phyloP scores from a whole-genome alignment of 2,888 invertebrate species.

The Mechanitis mazaeus region DNA sequence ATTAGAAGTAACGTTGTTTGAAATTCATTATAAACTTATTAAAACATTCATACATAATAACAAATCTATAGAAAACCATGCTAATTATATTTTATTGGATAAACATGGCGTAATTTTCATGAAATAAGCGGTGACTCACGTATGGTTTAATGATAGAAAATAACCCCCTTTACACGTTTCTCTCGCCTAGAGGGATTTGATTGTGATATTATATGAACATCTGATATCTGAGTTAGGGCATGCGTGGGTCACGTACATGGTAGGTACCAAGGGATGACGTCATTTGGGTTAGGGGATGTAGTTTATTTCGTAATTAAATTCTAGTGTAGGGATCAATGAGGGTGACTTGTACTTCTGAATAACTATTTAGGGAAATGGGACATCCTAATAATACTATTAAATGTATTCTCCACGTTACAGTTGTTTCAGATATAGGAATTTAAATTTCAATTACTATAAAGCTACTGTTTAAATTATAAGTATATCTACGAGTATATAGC shows the following conservation, averaged over 20 bases:
- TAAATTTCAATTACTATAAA: too few species aligned
- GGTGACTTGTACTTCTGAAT: neutral
- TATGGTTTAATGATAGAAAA: constrained; percentile 39
- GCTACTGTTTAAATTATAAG: too few species aligned
- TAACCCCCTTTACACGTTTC: constrained; percentile 37
- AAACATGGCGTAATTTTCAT: constrained; percentile 23
- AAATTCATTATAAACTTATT: too few species aligned
- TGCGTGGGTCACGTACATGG: constrained; percentile 21
- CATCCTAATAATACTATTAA: constrained; percentile 1
- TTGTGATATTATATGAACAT: constrained; percentile 37
- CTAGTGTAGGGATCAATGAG: neutral
- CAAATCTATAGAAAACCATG: too few species aligned
- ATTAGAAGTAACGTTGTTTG: too few species aligned
- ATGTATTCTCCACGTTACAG: neutral
- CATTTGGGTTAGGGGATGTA: constrained; percentile 12
- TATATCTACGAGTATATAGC: neutral
- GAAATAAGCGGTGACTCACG: constrained; percentile 37
- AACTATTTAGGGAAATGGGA: neutral
- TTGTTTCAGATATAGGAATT: too few species aligned
- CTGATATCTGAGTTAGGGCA: constrained; percentile 34
- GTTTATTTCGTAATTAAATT: constrained; percentile 5
- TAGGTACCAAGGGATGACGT: constrained; percentile 11
- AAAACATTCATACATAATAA: too few species aligned
- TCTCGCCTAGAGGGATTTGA: constrained; percentile 33
- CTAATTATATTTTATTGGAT: neutral